Percentiles rank a stretch among this genome's conserved stretches.
These are phyloP conservation scores for Xiphophorus hellerii DNA, from an alignment of 2,113 vertebrate genomes.

Conservation along the genomic window DNA sequence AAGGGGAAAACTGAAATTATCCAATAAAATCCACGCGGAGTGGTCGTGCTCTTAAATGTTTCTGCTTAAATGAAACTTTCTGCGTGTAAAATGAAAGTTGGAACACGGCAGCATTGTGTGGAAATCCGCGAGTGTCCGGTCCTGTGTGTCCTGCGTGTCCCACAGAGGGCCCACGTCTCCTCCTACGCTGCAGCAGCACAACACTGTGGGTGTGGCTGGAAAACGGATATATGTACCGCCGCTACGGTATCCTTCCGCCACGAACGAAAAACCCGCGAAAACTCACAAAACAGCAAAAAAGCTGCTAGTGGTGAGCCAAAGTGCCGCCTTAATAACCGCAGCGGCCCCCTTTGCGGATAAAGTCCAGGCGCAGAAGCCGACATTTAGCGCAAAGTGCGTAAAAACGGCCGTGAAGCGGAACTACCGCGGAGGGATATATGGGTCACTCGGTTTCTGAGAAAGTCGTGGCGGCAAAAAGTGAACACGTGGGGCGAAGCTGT, in stretches of 20 bases:
- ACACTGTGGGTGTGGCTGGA: conserved; percentile 78
- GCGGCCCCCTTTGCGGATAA: fast-evolving
- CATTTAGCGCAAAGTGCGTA: fast-evolving
- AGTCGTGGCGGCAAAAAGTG: conserved; percentile 72
- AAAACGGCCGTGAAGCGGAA: not conserved
- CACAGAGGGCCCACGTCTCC: not conserved
- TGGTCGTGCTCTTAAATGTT: fast-evolving
- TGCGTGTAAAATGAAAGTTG: conserved; percentile 31
- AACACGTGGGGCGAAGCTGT: conserved; percentile 68
- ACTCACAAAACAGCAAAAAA: not conserved
- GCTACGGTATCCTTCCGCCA: conserved; percentile 55
- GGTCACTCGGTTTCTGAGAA: conserved; percentile 74
- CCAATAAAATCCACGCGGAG: conserved; percentile 23
- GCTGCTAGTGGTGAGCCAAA: fast-evolving
- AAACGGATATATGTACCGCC: conserved; percentile 43
- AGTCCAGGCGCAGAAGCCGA: not conserved
- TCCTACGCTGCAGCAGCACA: conserved; percentile 1
- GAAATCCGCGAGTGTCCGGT: not conserved
- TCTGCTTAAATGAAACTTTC: not conserved
- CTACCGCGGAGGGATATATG: conserved; percentile 70
- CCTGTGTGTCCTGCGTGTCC: not conserved
- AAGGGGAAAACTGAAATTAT: conserved; percentile 6
- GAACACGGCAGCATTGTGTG: conserved; percentile 44
- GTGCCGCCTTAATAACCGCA: fast-evolving
- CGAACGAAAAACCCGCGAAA: conserved; percentile 79